These are phyloP conservation scores for Morone chrysops DNA, from an alignment of 2,113 vertebrate genomes.

Conservation along the genomic window DNA sequence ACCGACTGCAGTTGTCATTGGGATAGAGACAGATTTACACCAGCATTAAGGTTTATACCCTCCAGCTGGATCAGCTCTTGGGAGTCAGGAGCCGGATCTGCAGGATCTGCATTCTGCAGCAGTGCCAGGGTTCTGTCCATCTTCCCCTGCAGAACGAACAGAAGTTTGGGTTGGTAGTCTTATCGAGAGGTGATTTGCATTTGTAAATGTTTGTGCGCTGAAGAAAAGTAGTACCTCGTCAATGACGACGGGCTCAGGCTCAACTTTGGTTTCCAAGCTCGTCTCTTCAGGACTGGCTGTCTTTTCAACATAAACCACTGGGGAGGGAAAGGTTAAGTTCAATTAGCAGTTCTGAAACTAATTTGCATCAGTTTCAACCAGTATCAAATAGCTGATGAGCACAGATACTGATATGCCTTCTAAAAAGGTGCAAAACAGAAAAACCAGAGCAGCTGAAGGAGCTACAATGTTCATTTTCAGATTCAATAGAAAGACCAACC, in stretches of 20 bases:
- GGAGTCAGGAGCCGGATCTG: slow-evolving; percentile 89
- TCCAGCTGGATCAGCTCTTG: slow-evolving; percentile 91
- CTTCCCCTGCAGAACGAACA: slow-evolving; percentile 85
- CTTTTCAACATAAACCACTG: slow-evolving; percentile 85
- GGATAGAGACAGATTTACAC: slow-evolving; percentile 4
- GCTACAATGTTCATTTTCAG: neutral
- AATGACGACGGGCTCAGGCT: slow-evolving; percentile 93
- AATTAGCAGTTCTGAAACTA: slow-evolving; percentile 2
- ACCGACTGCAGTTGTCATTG: neutral
- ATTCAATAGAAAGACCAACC: slow-evolving; percentile 77
- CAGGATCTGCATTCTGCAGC: slow-evolving; percentile 94
- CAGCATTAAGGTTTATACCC: slow-evolving; percentile 82
- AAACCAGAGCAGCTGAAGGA: neutral
- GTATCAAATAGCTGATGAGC: neutral
- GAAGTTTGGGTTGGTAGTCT: neutral
- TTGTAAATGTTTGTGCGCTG: neutral
- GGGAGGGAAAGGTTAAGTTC: neutral
- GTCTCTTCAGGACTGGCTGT: slow-evolving; percentile 82
- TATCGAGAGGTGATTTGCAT: neutral
- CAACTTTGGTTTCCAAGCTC: slow-evolving; percentile 85
- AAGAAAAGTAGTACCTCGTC: slow-evolving; percentile 88
- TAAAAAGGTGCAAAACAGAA: neutral
- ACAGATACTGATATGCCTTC: neutral
- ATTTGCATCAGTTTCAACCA: neutral
- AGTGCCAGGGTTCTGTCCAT: slow-evolving; percentile 93